Evolutionary conservation across 2,797 vertebrate species (phyloP).

Genomic region (Acrossocheilus wenchowensis): DNA sequence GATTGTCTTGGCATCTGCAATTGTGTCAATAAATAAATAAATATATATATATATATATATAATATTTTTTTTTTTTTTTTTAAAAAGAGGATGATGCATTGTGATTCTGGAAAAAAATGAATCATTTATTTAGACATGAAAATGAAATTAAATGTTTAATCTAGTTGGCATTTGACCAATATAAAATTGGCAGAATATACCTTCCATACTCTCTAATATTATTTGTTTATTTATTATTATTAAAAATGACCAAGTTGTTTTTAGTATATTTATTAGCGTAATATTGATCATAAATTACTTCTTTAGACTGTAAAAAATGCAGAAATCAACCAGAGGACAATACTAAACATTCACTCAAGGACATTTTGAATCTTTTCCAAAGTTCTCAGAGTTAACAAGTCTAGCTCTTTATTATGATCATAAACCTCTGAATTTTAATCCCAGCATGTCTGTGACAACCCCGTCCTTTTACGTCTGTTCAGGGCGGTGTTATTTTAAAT

Average conservation of each 20-base stretch:
- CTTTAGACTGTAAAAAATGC: neutral
- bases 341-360: neutral
- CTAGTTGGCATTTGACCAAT: neutral
- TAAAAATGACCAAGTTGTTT: neutral
- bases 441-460: conserved; percentile 34
- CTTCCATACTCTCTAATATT: too few species aligned
- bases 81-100: too few species aligned
- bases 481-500: conserved; percentile 65
- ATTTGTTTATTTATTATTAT: too few species aligned
- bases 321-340: neutral
- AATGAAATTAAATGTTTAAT: neutral
- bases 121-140: neutral
- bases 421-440: conserved; percentile 63
- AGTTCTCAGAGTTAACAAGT: conserved; percentile 53
- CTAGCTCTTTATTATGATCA: conserved; percentile 64
- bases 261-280: neutral
- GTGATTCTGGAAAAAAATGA: neutral
- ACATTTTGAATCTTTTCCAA: conserved; percentile 44
- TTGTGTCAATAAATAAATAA: neutral
- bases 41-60: too few species aligned
- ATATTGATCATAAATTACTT: neutral
- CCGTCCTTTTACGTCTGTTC: conserved; percentile 55
- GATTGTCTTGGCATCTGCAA: neutral
- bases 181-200: neutral
- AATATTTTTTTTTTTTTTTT: neutral